phyloP scores from a whole-genome alignment of 2,888 invertebrate genomes.

The Cheilosia urbana region DNA sequence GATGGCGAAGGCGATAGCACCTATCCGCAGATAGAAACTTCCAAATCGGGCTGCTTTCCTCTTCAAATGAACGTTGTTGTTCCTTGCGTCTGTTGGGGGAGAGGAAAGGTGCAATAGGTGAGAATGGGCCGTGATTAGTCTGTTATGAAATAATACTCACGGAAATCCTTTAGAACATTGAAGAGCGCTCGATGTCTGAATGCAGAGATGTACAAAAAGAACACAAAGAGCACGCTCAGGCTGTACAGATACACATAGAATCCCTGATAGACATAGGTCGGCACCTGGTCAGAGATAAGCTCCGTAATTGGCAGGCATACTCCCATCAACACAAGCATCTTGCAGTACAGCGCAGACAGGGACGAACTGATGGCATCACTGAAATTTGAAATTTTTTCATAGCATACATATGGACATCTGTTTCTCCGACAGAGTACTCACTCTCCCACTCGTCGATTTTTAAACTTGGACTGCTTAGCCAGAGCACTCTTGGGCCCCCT shows the following conservation, averaged over 20 bases:
- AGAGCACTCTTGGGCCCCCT: slow-evolving; percentile 80
- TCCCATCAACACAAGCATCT: slow-evolving; percentile 92
- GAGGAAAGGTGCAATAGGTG: neutral
- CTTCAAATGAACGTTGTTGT: slow-evolving; percentile 82
- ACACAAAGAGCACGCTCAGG: slow-evolving; percentile 90
- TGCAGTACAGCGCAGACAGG: slow-evolving; percentile 92
- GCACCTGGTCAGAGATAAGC: slow-evolving; percentile 91
- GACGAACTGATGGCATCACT: slow-evolving; percentile 90
- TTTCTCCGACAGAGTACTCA: slow-evolving; percentile 79
- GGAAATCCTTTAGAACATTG: slow-evolving; percentile 85
- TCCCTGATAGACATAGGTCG: slow-evolving; percentile 91
- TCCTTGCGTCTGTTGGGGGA: slow-evolving; percentile 80
- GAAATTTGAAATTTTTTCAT: slow-evolving; percentile 49
- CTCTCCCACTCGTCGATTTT: slow-evolving; percentile 84
- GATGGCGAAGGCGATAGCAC: slow-evolving; percentile 87
- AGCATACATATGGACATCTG: neutral
- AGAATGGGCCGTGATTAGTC: no score
- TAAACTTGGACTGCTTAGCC: slow-evolving; percentile 81
- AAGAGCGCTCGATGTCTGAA: slow-evolving; percentile 87
- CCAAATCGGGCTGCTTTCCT: slow-evolving; percentile 87
- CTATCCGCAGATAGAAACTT: slow-evolving; percentile 93
- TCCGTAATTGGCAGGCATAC: slow-evolving; percentile 94
- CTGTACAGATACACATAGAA: slow-evolving; percentile 93
- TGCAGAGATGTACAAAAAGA: slow-evolving; percentile 88
- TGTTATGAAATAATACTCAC: slow-evolving; percentile 79